These are phyloP conservation scores for Diabrotica virgifera DNA, from an alignment of 1,140 invertebrate genomes.

Conservation along the genomic window DNA sequence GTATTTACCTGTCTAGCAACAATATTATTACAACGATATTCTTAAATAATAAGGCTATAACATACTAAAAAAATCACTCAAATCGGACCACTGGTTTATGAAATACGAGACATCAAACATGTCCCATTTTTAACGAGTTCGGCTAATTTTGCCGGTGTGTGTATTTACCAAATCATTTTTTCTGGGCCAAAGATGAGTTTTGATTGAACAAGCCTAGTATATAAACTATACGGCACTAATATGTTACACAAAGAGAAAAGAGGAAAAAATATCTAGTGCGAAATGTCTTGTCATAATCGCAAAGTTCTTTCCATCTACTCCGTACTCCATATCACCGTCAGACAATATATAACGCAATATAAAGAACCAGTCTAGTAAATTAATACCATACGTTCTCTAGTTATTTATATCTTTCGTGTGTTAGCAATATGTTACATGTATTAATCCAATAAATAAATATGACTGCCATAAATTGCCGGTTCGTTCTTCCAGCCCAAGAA, in stretches of 20 bases:
- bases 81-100: too few relatives aligned
- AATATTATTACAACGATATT: too few relatives aligned
- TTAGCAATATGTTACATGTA: conserved; percentile 51
- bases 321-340: conserved; percentile 25
- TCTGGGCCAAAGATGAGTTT: too few relatives aligned
- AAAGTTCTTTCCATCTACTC: neutral
- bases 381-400: conserved; percentile 49
- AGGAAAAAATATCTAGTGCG: neutral
- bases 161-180: too few relatives aligned
- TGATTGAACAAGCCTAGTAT: too few relatives aligned
- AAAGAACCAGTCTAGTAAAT: conserved; percentile 47
- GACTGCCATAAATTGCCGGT: conserved; percentile 47
- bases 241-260: neutral
- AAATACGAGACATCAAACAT: too few relatives aligned
- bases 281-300: neutral
- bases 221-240: too few relatives aligned
- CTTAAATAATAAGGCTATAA: too few relatives aligned
- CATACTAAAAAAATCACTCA: too few relatives aligned
- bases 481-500: conserved; percentile 30
- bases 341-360: conserved; percentile 43
- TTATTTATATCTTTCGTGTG: conserved; percentile 50
- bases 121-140: too few relatives aligned
- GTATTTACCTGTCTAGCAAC: too few relatives aligned
- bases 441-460: conserved; percentile 52
- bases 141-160: too few relatives aligned